Base-by-base conservation (phyloP, 2,888 invertebrate species). In the Drosophila merina region DNA sequence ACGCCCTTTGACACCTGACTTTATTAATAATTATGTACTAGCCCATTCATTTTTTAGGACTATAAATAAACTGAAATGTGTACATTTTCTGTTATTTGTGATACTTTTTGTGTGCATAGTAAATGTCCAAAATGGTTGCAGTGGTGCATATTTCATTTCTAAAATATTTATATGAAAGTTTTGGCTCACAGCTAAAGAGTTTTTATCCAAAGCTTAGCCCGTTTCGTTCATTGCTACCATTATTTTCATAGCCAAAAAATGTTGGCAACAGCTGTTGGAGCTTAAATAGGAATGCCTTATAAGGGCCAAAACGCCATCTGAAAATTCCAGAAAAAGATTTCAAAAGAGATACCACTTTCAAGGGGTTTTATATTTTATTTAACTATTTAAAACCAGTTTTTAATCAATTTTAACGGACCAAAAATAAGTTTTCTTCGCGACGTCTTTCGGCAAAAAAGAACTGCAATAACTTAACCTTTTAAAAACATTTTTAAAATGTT, bases 61-160 rank as follows among this genome's bases (percentile, higher is more conserved):
- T 30, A 20, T 49, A 60, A 64, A 36, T 20, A 50, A 60, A 67
- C 51, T 55, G 40, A 57, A 66, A 52, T 62, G 71, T 72, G 40
- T 66, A 73, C 71, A 64, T 47, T 57, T 59, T 75, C 45, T 57
- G 57, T 80, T 78, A 80, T 80, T 80, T 80, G 81, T 76, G 72
- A 59, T 10, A 44, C 57, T 76, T 69, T 79, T 55, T 57, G 30
- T 57, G 38, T 30, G 9, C 25, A 8, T n/a, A 30, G 12, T 54
- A 54, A 40, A 42, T 25, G 76, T 71, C 76, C 66, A 51, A 76
- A 80, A 78, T 78, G 66, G 76, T 76, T 84, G 80, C 80, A 84
- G 85, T 81, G 54, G 67, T 67, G 74, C 78, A 80, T 81, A 80
- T 81, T 74, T 80, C 85, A 84, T 78, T 74, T 67, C 45, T 5